Conservation (phyloP, 1,140 invertebrate species). For the Ceratosolen fusciceps region DNA sequence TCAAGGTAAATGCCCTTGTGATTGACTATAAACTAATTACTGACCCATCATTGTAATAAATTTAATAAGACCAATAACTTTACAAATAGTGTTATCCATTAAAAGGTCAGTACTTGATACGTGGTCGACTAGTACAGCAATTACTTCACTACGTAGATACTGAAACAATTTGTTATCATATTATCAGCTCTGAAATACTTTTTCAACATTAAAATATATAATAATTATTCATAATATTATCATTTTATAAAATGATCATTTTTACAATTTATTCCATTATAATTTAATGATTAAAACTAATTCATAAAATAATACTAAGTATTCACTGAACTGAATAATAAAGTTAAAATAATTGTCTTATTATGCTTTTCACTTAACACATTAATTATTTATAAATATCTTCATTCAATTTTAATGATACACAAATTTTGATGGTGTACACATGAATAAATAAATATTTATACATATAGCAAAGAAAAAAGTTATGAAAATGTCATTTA, state of each 20-base stretch:
- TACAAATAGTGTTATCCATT: conserved; percentile 38
- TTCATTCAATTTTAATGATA: too few species aligned
- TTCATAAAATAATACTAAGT: background rate
- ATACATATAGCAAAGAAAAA: too few species aligned
- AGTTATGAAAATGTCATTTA: too few species aligned
- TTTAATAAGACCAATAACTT: conserved; percentile 41
- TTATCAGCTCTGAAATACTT: background rate
- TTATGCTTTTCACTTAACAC: background rate
- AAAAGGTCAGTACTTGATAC: conserved; percentile 38
- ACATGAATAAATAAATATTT: too few species aligned
- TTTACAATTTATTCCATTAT: background rate
- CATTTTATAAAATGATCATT: background rate
- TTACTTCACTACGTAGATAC: conserved; percentile 26
- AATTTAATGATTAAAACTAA: background rate
- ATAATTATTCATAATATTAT: background rate
- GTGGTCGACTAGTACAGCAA: conserved; percentile 20
- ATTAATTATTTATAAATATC: background rate
- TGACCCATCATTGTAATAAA: conserved; percentile 29
- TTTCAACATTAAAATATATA: background rate
- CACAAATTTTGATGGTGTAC: too few species aligned
- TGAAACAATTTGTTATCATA: conserved; percentile 38
- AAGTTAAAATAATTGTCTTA: background rate
- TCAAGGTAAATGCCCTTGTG: conserved; percentile 32
- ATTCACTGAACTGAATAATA: too few species aligned
- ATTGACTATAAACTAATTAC: conserved; percentile 40